Evolutionary conservation across 2,888 invertebrate species (phyloP).

Genomic region (Meteorus colon): DNA sequence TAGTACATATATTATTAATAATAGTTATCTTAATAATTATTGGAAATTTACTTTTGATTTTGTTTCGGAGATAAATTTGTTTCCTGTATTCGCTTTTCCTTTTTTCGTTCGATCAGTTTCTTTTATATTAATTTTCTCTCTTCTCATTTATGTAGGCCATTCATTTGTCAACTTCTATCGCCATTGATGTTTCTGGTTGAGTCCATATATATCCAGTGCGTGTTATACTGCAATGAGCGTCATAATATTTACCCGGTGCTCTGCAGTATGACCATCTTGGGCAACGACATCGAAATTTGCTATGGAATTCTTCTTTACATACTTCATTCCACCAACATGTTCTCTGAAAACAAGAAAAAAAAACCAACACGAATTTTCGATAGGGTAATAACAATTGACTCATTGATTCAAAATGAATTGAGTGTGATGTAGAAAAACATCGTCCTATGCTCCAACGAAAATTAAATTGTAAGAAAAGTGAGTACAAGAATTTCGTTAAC

Average conservation of each 20-base stretch:
- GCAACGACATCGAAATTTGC: constrained; percentile 89
- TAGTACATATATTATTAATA: constrained; percentile 1
- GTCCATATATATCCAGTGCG: constrained; percentile 94
- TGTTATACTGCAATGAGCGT: constrained; percentile 92
- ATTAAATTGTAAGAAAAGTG: too few species aligned
- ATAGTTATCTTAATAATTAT: background rate
- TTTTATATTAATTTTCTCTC: background rate
- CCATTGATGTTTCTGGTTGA: constrained; percentile 78
- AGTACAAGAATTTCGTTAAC: too few species aligned
- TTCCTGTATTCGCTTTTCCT: background rate
- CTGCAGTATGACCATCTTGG: constrained; percentile 92
- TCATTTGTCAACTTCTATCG: constrained; percentile 65
- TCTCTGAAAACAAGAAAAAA: constrained; percentile 76
- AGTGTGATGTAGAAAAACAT: background rate
- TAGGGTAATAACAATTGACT: too few species aligned
- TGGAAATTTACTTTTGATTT: constrained; percentile 7
- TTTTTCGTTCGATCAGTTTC: background rate
- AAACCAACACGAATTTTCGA: background rate
- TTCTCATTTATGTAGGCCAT: background rate
- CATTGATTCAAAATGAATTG: constrained; percentile 5
- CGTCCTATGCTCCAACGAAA: too few species aligned
- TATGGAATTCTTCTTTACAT: constrained; percentile 93
- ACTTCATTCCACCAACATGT: constrained; percentile 96
- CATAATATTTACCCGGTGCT: constrained; percentile 91
- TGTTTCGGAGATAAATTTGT: constrained; percentile 2